A percentile compares a stretch with the other conserved stretches of the same genome.
phyloP scores from a whole-genome alignment of 2,113 vertebrate species.

The Manacus vitellinus region DNA sequence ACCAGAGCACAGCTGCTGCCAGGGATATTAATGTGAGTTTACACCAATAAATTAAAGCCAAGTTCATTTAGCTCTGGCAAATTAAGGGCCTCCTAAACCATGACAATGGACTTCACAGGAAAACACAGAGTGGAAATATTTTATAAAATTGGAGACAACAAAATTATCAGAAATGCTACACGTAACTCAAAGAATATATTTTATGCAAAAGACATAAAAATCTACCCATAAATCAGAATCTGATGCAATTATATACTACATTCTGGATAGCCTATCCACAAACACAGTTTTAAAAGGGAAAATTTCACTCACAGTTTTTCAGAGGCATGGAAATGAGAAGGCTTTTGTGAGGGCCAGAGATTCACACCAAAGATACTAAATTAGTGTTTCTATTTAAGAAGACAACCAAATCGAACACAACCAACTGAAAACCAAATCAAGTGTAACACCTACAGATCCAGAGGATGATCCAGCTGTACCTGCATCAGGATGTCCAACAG shows the following conservation, averaged over 20 bases:
- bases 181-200: neutral
- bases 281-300: neutral
- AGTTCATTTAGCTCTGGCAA: neutral
- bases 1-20: neutral
- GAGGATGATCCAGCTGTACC: neutral
- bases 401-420: neutral
- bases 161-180: neutral
- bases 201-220: neutral
- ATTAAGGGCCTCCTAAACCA: neutral
- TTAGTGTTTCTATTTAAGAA: neutral
- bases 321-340: neutral
- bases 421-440: neutral
- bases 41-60: neutral
- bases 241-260: neutral
- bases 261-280: neutral
- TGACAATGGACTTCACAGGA: neutral
- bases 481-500: neutral
- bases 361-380: neutral
- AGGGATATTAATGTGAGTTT: neutral
- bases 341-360: neutral
- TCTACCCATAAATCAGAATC: neutral
- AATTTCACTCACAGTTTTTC: neutral
- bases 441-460: neutral
- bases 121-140: neutral
- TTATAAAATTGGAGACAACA: neutral